Evolutionary conservation across 2,113 vertebrate genomes (phyloP).

Genomic region (Globicephala melas): DNA sequence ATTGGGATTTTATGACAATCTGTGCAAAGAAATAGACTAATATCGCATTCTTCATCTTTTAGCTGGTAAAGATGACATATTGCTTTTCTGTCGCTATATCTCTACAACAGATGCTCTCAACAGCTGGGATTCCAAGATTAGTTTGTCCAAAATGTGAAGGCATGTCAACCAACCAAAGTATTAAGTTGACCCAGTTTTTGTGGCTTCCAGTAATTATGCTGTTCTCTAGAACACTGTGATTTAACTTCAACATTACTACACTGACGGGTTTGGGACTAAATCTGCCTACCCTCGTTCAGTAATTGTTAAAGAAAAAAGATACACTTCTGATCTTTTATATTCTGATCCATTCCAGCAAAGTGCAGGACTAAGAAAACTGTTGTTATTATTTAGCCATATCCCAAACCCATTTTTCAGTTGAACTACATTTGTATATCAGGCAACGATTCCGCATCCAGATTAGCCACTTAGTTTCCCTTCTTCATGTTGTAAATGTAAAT

Average conservation of each 20-base stretch:
- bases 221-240: neutral
- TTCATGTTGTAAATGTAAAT: neutral
- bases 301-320: neutral
- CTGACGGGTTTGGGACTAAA: neutral
- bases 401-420: neutral
- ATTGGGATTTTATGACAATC: slow-evolving; percentile 22
- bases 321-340: slow-evolving; percentile 23
- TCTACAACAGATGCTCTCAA: slow-evolving; percentile 44
- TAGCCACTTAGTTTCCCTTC: neutral
- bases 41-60: neutral
- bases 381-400: neutral
- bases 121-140: slow-evolving; percentile 64
- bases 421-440: slow-evolving; percentile 6
- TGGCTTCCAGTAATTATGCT: slow-evolving; percentile 31
- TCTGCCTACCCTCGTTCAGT: slow-evolving; percentile 16
- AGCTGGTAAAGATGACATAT: slow-evolving; percentile 29
- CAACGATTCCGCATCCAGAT: neutral
- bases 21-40: neutral
- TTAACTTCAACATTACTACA: slow-evolving; percentile 41
- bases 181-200: slow-evolving; percentile 49
- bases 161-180: neutral
- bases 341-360: neutral
- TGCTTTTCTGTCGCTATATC: neutral
- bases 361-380: neutral
- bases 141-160: slow-evolving; percentile 55